Evolutionary conservation across 2,113 vertebrate genomes (phyloP).

Genomic region (Psephotus haematonotus): DNA sequence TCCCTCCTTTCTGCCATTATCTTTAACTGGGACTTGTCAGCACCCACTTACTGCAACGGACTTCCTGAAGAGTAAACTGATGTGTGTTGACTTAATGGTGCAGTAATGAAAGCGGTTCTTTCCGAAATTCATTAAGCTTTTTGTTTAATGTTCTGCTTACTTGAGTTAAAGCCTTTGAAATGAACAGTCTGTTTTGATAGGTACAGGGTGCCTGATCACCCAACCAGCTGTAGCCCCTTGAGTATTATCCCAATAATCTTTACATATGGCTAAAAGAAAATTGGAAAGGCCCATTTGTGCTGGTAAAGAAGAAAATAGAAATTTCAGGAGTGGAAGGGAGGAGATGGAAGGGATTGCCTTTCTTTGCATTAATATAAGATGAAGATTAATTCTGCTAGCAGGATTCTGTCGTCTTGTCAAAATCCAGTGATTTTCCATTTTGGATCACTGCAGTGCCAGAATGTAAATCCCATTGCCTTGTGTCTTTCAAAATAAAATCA

Average conservation of each 20-base stretch:
- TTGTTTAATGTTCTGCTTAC: background rate
- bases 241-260: background rate
- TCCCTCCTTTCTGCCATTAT: background rate
- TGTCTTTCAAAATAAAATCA: conserved; percentile 69
- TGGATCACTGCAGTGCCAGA: conserved; percentile 34
- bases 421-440: conserved; percentile 43
- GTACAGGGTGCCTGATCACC: background rate
- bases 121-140: background rate
- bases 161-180: background rate
- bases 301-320: background rate
- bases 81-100: background rate
- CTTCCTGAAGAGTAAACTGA: background rate
- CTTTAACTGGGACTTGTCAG: accelerated
- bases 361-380: conserved; percentile 39
- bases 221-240: background rate
- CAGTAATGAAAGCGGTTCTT: background rate
- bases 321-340: background rate
- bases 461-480: conserved; percentile 69
- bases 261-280: background rate
- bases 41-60: no score
- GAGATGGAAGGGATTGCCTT: background rate
- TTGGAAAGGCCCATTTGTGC: accelerated
- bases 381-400: conserved; percentile 41
- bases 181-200: background rate
- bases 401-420: conserved; percentile 22